Conservation (phyloP, 2,797 vertebrate genomes). For the Tadarida brasiliensis region DNA sequence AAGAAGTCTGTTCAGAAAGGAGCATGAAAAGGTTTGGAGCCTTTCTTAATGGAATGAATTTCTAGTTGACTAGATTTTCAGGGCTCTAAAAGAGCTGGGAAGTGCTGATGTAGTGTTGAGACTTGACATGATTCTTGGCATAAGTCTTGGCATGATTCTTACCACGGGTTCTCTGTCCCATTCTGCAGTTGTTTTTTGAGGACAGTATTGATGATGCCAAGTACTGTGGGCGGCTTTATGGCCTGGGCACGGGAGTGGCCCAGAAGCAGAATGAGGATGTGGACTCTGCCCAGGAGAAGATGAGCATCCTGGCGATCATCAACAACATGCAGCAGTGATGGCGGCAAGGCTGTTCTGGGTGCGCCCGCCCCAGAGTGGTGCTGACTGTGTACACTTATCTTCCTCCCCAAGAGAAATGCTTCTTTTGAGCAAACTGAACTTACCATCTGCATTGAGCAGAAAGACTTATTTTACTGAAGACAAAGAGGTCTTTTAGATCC, state of each 20-base stretch:
- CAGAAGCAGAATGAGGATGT: conserved; percentile 95
- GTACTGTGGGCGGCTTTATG: conserved; percentile 97
- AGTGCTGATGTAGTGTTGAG: neutral
- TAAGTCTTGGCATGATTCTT: neutral
- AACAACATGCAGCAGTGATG: conserved; percentile 92
- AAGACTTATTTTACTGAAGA: conserved; percentile 84
- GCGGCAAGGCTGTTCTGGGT: conserved; percentile 31
- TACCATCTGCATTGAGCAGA: conserved; percentile 73
- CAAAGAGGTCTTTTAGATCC: conserved; percentile 85
- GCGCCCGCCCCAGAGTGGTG: conserved; percentile 71
- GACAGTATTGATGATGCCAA: conserved; percentile 99
- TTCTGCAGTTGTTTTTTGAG: conserved; percentile 96
- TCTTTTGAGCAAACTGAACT: conserved; percentile 75
- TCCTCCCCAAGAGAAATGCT: conserved; percentile 21
- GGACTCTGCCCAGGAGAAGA: conserved; percentile 90
- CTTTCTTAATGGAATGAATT: conserved; percentile 1
- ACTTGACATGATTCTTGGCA: neutral
- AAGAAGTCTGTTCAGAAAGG: neutral
- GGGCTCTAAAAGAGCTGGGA: neutral
- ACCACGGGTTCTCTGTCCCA: conserved; percentile 19
- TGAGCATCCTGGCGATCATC: conserved; percentile 91
- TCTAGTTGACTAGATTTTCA: neutral
- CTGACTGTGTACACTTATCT: conserved; percentile 19
- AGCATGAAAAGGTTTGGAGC: neutral
- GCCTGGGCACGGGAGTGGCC: conserved; percentile 96